A percentile compares a stretch with the other conserved stretches of the same genome.
phyloP scores from a whole-genome alignment of 64 coral and sea anemone species.

The Anthopleura sola region DNA sequence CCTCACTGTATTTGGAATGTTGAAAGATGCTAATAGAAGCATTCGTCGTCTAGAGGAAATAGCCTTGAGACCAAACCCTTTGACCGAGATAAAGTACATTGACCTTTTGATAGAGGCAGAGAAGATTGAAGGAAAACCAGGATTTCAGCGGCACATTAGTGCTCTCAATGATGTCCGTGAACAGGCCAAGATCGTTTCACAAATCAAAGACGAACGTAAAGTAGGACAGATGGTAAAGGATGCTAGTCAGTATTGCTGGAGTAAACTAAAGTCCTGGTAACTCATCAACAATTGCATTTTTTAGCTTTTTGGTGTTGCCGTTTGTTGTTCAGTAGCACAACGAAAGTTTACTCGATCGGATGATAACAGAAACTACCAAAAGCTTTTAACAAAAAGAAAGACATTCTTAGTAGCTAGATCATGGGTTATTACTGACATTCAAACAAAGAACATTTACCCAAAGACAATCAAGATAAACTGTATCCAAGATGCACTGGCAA shows the following conservation, averaged over 20 bases:
- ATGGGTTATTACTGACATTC: too few relatives aligned
- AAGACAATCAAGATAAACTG: too few relatives aligned
- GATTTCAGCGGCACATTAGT: neutral
- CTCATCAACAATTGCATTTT: too few relatives aligned
- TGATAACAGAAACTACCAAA: too few relatives aligned
- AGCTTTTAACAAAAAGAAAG: too few relatives aligned
- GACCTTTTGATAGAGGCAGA: constrained; percentile 32
- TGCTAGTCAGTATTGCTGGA: neutral
- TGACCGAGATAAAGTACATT: constrained; percentile 12
- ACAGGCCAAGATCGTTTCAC: constrained; percentile 12
- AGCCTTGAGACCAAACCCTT: constrained; percentile 39
- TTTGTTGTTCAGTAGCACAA: too few relatives aligned
- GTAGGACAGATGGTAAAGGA: neutral
- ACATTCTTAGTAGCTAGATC: too few relatives aligned
- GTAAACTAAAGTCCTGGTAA: neutral
- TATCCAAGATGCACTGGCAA: too few relatives aligned
- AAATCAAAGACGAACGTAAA: constrained; percentile 14
- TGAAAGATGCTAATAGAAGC: neutral
- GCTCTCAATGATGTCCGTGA: constrained; percentile 23
- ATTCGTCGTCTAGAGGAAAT: constrained; percentile 20
- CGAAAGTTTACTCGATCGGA: too few relatives aligned
- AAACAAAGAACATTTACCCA: too few relatives aligned
- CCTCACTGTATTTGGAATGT: neutral
- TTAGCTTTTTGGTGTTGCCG: too few relatives aligned
- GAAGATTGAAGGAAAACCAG: constrained; percentile 22